Conservation (phyloP, 1,140 invertebrate species). For the Elysia chlorotica region DNA sequence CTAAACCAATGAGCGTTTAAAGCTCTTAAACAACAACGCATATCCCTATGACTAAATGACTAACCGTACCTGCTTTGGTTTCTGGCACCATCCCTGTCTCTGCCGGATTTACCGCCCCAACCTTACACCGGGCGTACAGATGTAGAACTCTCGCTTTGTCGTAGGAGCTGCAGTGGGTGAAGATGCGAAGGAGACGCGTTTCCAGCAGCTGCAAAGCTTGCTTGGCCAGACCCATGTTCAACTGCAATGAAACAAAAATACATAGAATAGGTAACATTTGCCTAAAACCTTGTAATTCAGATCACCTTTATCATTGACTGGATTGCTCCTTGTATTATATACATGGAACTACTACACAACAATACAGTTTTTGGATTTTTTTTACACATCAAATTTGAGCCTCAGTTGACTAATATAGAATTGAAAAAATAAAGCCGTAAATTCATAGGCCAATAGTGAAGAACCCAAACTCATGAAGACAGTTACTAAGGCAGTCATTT, state of each 20-base stretch:
- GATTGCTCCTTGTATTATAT: too few relatives aligned
- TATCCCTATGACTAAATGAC: too few relatives aligned
- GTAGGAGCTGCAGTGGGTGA: slow-evolving; percentile 80
- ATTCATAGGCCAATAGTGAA: too few relatives aligned
- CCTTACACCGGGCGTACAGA: slow-evolving; percentile 62
- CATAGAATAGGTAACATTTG: not conserved
- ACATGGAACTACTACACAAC: too few relatives aligned
- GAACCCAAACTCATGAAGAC: too few relatives aligned
- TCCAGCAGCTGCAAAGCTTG: slow-evolving; percentile 76
- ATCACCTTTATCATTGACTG: not conserved
- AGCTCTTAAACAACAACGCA: too few relatives aligned
- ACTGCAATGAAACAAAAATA: slow-evolving; percentile 59
- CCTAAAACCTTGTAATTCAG: too few relatives aligned
- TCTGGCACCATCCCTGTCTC: slow-evolving; percentile 27
- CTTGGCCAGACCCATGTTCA: slow-evolving; percentile 74
- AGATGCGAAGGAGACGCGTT: slow-evolving; percentile 72
- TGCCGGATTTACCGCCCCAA: slow-evolving; percentile 67
- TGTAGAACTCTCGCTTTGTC: slow-evolving; percentile 73
- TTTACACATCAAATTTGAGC: not conserved
- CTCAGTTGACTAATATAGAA: not conserved
- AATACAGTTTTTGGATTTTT: too few relatives aligned
- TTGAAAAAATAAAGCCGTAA: too few relatives aligned
- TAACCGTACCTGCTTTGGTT: slow-evolving; percentile 36
- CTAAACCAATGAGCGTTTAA: not conserved
- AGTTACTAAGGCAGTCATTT: too few relatives aligned